A percentile compares a stretch with the other conserved stretches of the same genome.
Evolutionary conservation across 2,888 invertebrate genomes (phyloP).

Genomic region (Meganola albula): DNA sequence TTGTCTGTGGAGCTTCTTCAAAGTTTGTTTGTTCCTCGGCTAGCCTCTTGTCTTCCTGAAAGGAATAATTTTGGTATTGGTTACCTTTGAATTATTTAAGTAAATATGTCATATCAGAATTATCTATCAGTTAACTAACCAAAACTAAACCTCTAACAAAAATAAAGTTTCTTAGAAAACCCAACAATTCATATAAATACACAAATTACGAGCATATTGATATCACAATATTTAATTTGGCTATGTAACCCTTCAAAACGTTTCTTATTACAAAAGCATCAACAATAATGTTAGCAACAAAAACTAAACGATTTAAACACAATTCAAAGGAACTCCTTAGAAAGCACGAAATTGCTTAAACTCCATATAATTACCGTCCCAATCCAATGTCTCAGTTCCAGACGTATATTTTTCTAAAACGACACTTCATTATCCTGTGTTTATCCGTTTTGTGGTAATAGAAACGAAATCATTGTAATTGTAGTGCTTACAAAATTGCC

Average conservation of each 20-base stretch:
- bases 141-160: constrained; percentile 7
- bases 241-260: too few relatives aligned
- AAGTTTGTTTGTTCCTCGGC: too few relatives aligned
- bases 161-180: constrained; percentile 17
- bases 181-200: too few relatives aligned
- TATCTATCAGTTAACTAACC: too few relatives aligned
- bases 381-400: constrained; percentile 34
- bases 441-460: constrained; percentile 71
- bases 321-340: constrained; percentile 18
- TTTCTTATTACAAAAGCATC: too few relatives aligned
- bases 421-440: constrained; percentile 71
- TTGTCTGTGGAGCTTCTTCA: too few relatives aligned
- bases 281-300: constrained; percentile 32
- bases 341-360: constrained; percentile 40
- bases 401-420: constrained; percentile 71
- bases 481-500: constrained; percentile 56
- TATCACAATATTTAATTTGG: too few relatives aligned
- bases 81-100: too few relatives aligned
- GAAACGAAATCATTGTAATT: constrained; percentile 57
- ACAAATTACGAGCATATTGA: too few relatives aligned
- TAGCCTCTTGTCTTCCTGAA: too few relatives aligned
- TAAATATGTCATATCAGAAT: too few relatives aligned
- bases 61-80: too few relatives aligned
- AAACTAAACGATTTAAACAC: constrained; percentile 27
- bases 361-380: constrained; percentile 46